Evolutionary conservation across 2,888 invertebrate species (phyloP).

Genomic region (Gari tellinella): DNA sequence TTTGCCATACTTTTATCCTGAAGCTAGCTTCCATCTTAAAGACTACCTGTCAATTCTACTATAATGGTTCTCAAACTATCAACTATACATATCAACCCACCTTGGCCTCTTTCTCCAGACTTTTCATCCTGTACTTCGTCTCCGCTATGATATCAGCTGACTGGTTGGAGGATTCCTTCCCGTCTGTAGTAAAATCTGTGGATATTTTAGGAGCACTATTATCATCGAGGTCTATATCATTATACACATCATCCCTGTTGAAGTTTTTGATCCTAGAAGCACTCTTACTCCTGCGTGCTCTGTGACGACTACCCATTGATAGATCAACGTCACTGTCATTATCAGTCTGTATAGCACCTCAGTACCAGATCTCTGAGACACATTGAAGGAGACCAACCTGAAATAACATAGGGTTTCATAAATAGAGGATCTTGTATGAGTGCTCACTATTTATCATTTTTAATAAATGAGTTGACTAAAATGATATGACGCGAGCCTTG

Average conservation of each 20-base stretch:
- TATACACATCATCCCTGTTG: conserved; percentile 67
- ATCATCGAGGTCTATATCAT: conserved; percentile 72
- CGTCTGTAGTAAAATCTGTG: conserved; percentile 71
- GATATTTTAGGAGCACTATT: conserved; percentile 63
- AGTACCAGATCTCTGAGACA: conserved; percentile 48
- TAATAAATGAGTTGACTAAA: too few relatives aligned
- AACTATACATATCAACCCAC: too few relatives aligned
- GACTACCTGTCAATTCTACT: too few relatives aligned
- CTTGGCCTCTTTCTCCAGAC: conserved; percentile 81
- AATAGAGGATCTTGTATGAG: too few relatives aligned
- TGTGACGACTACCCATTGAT: conserved; percentile 39
- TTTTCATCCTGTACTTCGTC: conserved; percentile 79
- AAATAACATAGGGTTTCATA: conserved; percentile 15
- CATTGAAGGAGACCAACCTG: conserved; percentile 61
- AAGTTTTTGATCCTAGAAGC: conserved; percentile 29
- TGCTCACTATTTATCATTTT: too few relatives aligned
- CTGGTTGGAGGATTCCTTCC: conserved; percentile 69
- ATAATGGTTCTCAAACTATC: too few relatives aligned
- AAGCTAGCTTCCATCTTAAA: too few relatives aligned
- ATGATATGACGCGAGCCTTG: too few relatives aligned
- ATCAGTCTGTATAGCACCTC: conserved; percentile 34
- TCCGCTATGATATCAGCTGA: conserved; percentile 80
- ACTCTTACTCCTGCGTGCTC: conserved; percentile 44
- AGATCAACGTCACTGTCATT: conserved; percentile 57
- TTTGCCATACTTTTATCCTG: too few relatives aligned